Evolutionary conservation across 2,797 vertebrate species (phyloP), one percentile per base, ranked within the genome.

Genomic region (Danio tinwini): DNA sequence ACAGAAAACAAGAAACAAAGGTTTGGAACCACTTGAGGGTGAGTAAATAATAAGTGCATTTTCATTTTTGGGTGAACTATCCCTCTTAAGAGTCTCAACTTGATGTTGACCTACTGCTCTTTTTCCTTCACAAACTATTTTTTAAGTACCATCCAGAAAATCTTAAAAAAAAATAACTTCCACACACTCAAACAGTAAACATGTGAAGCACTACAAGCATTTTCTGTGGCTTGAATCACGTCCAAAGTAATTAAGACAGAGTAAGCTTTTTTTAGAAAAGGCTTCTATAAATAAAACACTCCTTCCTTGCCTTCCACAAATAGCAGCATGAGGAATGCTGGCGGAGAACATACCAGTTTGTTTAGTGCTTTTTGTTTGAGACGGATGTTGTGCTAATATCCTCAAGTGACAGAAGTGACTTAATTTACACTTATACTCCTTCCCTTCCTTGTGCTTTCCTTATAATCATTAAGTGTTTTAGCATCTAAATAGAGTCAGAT

Each of bases 241-340:
- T 47, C 16, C 67, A 37, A 55, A 39, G 44, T 61, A 39, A 61
- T 17, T 61, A 12, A 45, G 37, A 21, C 6, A n/a, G 0, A 42
- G 3, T 9, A 0, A 45, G 13, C 37, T 78, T 42, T 78, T 59
- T 37, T 68, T 78, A 79, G 58, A 59, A 4, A 53, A 0, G 0
- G 76, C 11, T 55, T 61, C 81, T 83, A 83, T 58, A 71, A 83
- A 76, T 83, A 83, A 47, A 4, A 47, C 45, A 78, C 40, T 80
- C 39, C 29, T 29, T 29, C 50, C 56, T 50, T 11, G 16, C 58
- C 29, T 39, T 74, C n/a, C 9, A 55, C 2, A 63, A 77, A 81
- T 70, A 61, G 58, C 71, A 76, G 1, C 53, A 49, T 63, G 78
- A 6, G 50, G 74, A 76, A 76, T 82, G 70, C 63, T 49, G 45